A percentile compares a stretch with the other conserved stretches of the same genome.
phyloP scores from a whole-genome alignment of 2,113 vertebrate genomes.

The Poecilia latipinna region DNA sequence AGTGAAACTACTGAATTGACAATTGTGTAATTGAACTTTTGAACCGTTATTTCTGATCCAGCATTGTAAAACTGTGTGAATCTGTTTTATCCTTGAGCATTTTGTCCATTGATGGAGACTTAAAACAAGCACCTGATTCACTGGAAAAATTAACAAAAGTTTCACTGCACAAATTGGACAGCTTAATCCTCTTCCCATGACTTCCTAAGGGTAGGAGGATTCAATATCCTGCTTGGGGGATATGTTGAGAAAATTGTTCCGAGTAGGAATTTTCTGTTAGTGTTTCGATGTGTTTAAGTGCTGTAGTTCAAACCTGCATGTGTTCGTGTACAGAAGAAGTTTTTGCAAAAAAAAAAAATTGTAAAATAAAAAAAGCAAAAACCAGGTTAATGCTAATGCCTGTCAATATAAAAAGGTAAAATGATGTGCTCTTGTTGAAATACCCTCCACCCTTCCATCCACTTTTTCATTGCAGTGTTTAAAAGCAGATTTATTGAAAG shows the following conservation, averaged over 20 bases:
- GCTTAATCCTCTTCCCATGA: slow-evolving; percentile 60
- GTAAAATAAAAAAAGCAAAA: background rate
- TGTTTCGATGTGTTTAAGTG: slow-evolving; percentile 10
- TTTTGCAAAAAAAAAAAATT: background rate
- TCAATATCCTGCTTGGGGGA: slow-evolving; percentile 36
- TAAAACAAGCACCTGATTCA: slow-evolving; percentile 61
- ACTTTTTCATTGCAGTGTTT: slow-evolving; percentile 36
- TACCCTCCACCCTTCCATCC: background rate
- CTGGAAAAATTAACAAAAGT: slow-evolving; percentile 66
- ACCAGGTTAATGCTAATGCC: background rate
- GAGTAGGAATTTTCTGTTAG: slow-evolving; percentile 29
- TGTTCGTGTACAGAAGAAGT: background rate
- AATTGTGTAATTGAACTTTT: background rate
- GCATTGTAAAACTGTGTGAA: slow-evolving; percentile 18
- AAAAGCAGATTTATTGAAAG: slow-evolving; percentile 52
- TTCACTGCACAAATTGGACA: slow-evolving; percentile 69
- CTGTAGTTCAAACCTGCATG: slow-evolving; percentile 53
- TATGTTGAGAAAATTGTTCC: slow-evolving; percentile 31
- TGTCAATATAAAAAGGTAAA: background rate
- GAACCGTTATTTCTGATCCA: slow-evolving; percentile 34
- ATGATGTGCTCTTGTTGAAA: background rate
- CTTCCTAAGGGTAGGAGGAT: slow-evolving; percentile 60
- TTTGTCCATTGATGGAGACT: slow-evolving; percentile 37
- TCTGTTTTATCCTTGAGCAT: slow-evolving; percentile 9
- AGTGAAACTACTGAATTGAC: background rate